Evolutionary conservation across 2,797 vertebrate genomes (phyloP).

Genomic region (Danio jaintianensis): DNA sequence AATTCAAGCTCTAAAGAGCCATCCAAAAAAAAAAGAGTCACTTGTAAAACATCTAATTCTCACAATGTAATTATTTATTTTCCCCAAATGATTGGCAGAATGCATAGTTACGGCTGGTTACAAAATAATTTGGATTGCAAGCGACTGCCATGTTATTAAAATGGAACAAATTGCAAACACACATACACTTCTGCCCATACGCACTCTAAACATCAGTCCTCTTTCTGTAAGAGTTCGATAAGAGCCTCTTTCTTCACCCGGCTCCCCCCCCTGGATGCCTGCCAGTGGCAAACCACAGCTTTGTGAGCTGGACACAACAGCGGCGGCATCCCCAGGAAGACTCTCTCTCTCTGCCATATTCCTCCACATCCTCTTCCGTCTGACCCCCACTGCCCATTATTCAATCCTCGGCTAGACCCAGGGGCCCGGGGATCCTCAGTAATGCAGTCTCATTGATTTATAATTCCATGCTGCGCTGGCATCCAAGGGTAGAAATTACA

Average conservation of each 20-base stretch:
- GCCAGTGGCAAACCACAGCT: slow-evolving; percentile 40
- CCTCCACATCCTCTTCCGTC: slow-evolving; percentile 25
- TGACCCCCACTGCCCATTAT: slow-evolving; percentile 62
- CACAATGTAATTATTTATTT: not conserved
- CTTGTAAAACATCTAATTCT: not conserved
- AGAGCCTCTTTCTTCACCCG: slow-evolving; percentile 31
- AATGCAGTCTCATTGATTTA: slow-evolving; percentile 74
- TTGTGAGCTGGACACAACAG: slow-evolving; percentile 60
- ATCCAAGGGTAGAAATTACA: slow-evolving; percentile 72
- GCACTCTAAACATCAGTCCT: slow-evolving; percentile 30
- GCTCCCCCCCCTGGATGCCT: slow-evolving; percentile 36
- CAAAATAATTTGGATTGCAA: not conserved
- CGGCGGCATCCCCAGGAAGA: slow-evolving; percentile 54
- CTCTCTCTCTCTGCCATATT: not conserved
- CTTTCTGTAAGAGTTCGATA: slow-evolving; percentile 53
- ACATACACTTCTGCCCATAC: not conserved
- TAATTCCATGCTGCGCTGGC: slow-evolving; percentile 67
- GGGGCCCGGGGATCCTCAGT: slow-evolving; percentile 62
- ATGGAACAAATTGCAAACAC: slow-evolving; percentile 36
- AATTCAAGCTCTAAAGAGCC: slow-evolving; percentile 1
- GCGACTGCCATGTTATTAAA: slow-evolving; percentile 31
- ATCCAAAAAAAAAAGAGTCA: not conserved
- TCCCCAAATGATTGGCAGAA: not conserved
- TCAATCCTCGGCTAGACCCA: slow-evolving; percentile 64
- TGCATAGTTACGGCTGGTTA: not conserved